Evolutionary conservation across 2,797 vertebrate species (phyloP), one percentile per base, ranked within the genome.

Genomic region (Parotocinclus haroldoi): DNA sequence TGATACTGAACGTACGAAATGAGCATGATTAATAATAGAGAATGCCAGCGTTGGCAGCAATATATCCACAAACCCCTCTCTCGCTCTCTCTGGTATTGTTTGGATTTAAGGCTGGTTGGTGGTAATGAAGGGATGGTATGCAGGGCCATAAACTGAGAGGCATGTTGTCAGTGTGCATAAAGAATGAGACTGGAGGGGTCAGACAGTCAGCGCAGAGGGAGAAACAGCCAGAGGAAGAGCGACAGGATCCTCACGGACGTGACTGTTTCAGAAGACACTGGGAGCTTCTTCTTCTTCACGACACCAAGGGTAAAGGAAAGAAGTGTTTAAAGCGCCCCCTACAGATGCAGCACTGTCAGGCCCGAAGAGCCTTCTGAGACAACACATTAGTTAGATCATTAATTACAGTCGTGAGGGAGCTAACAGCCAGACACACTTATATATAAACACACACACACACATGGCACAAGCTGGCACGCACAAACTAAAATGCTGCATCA

Each of bases 41-140:
- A 93, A 93, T 93, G 91, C 92, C 94, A 93, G 89, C 77, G 89
- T 87, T 92, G 93, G 88, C 91, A 92, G 88, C 88, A 42, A 14
- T 38, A 64, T 37, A 8, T 36, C 69, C 60, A 58, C 45, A 68
- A 18, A 12, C 16, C 42, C 66, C 58, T 68, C 38, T 14, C 50
- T 18, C 19, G 19, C 58, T 39, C 58, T 58, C 49, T 72, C 76
- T 69, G 66, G 78, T 83, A 81, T 80, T 69, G 65, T 82, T 82
- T 81, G 73, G 81, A 75, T 89, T 91, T 90, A 87, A 85, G 82
- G 92, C 91, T 90, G 86, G 87, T 79, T 88, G 88, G 86, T 87
- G 90, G 91, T 97, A 96, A 97, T 96, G 93, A 97, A 94, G 91
- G 88, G 88, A 89, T 87, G 90, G 92, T 94, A 98, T 96, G 92